Conservation (phyloP, 2,888 invertebrate species). For the Mythimna loreyi region DNA sequence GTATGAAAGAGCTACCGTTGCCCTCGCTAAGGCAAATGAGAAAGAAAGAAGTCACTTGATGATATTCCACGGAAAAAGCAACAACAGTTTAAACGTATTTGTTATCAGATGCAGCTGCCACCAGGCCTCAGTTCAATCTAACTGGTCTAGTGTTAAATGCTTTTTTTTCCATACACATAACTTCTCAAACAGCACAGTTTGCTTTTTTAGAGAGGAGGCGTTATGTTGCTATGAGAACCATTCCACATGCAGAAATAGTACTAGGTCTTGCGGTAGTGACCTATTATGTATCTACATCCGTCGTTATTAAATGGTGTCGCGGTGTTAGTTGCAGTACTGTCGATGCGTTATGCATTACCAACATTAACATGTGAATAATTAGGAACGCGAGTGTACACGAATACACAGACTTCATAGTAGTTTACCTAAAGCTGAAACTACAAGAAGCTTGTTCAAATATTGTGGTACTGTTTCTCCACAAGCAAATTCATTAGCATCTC, state of each 20-base stretch:
- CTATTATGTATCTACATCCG: slow-evolving; percentile 57
- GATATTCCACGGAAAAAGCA: too few relatives aligned
- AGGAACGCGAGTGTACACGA: background rate
- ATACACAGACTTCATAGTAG: slow-evolving; percentile 12
- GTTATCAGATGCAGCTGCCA: too few relatives aligned
- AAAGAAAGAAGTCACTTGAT: too few relatives aligned
- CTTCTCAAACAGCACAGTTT: background rate
- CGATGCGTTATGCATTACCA: slow-evolving; percentile 36
- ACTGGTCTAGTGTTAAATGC: background rate
- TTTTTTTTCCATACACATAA: background rate
- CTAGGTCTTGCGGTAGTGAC: slow-evolving; percentile 48
- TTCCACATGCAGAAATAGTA: slow-evolving; percentile 19
- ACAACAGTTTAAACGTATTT: too few relatives aligned
- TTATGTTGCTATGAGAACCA: background rate
- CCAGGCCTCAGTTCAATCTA: too few relatives aligned
- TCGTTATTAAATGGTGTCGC: slow-evolving; percentile 60
- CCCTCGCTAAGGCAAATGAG: too few relatives aligned
- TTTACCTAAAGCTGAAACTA: slow-evolving; percentile 14
- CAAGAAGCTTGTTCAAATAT: slow-evolving; percentile 22
- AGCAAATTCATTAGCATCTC: slow-evolving; percentile 6
- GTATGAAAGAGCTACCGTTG: too few relatives aligned
- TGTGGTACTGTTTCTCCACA: background rate
- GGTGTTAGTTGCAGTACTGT: slow-evolving; percentile 34
- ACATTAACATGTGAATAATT: slow-evolving; percentile 35
- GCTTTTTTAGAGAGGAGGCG: background rate